Base-by-base conservation (phyloP, 2,113 vertebrate genomes). In the Hiodon tergisus region DNA sequence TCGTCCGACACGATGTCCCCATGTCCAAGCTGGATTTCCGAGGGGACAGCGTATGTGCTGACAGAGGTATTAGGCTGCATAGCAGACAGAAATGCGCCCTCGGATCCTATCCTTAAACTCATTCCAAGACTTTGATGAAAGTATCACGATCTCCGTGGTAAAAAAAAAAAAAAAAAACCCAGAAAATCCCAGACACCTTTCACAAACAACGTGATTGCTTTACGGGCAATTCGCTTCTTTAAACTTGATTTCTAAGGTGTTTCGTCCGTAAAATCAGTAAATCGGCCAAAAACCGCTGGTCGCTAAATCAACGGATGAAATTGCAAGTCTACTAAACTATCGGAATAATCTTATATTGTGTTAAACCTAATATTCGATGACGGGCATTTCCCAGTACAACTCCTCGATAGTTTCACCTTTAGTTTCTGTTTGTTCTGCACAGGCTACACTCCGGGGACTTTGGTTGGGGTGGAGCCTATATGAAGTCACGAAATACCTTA, bases 61-160 rank as follows among this genome's bases (percentile, higher is more conserved):
- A 88, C 83, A 60, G 86, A 83, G 5, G 83, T 82, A 77, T 82
- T 86, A 62, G 89, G 91, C 85, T 88, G 87, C 76, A 91, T 72
- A 4, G 90, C 89, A 48, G 90, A 89, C 77, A 89, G 79, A 74
- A 92, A 90, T 5, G 88, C 87, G 61, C 86, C 73, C 31, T 92
- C 90, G 31, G 80, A 77, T 57, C 78, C 78, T 0, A 75, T 79
- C 2, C 78, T 84, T 78, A 83, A 85, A 5, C 67, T 87, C 68
- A 76, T 85, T 9, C 54, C 70, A 54, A 9, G 48, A 13, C 14
- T 47, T 51, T 5, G 66, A 54, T 3, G 31, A 67, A 17, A 62
- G 16, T 52, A 50, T 69, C 31, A 57, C 54, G 50, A 52, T 11
- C 53, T 58, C 57, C 71, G 47, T 16, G 9, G 68, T 61, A 63